These are phyloP conservation scores for Helostoma temminkii DNA, from an alignment of 2,797 vertebrate genomes.

Conservation along the genomic window DNA sequence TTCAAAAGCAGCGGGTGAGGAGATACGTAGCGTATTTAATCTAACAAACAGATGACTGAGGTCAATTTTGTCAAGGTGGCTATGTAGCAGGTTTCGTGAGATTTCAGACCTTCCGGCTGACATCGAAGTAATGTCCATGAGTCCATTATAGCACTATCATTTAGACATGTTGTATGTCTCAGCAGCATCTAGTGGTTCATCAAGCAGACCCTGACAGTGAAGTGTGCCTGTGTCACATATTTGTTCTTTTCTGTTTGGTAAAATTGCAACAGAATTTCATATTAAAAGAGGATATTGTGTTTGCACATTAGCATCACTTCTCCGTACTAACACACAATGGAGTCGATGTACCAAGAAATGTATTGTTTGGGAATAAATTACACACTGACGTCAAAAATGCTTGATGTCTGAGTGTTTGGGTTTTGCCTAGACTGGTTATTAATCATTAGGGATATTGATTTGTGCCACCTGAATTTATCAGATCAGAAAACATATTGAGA, in stretches of 20 bases:
- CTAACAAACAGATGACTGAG: constrained; percentile 37
- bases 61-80: constrained; percentile 29
- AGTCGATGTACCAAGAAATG: constrained; percentile 75
- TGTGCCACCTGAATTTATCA: background rate
- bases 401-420: constrained; percentile 28
- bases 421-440: constrained; percentile 5
- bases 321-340: constrained; percentile 67
- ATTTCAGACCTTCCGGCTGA: constrained; percentile 41
- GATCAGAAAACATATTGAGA: background rate
- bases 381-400: constrained; percentile 60
- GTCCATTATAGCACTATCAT: constrained; percentile 43
- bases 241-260: constrained; percentile 42
- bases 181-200: constrained; percentile 55
- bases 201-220: constrained; percentile 43
- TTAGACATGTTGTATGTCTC: constrained; percentile 38
- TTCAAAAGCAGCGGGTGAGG: constrained; percentile 29
- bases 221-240: constrained; percentile 47
- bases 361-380: constrained; percentile 78
- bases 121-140: constrained; percentile 32
- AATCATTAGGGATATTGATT: background rate
- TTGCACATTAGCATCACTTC: constrained; percentile 66
- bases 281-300: constrained; percentile 37
- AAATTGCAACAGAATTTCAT: constrained; percentile 55
- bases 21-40: constrained; percentile 31
- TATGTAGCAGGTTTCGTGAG: constrained; percentile 5